Percentiles rank a stretch among this genome's conserved stretches.
These are phyloP conservation scores for Tortricodes alternella DNA, from an alignment of 2,888 invertebrate species.

Conservation along the genomic window DNA sequence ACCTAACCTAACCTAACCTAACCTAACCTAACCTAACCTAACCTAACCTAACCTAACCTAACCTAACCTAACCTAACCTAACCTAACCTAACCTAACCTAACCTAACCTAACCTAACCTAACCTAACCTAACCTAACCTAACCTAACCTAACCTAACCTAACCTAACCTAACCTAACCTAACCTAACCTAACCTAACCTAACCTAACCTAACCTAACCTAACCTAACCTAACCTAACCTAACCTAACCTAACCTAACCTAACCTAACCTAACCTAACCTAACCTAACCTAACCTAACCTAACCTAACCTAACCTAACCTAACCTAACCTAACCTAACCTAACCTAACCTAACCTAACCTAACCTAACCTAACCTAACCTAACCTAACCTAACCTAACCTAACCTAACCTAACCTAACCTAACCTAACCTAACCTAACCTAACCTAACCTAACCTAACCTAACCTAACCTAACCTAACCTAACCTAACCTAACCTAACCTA, in stretches of 20 bases:
- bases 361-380: constrained; percentile 28
- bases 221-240: constrained; percentile 32
- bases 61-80: constrained; percentile 35
- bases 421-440: constrained; percentile 35
- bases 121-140: constrained; percentile 36
- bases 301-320: constrained; percentile 36
- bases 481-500: constrained; percentile 32
- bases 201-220: constrained; percentile 37
- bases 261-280: constrained; percentile 32
- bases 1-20: constrained; percentile 24
- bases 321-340: constrained; percentile 34
- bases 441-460: constrained; percentile 28
- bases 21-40: constrained; percentile 42
- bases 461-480: constrained; percentile 24
- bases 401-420: constrained; percentile 32
- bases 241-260: constrained; percentile 33
- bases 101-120: constrained; percentile 38
- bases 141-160: constrained; percentile 35
- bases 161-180: constrained; percentile 34
- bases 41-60: constrained; percentile 37
- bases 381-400: constrained; percentile 27
- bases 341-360: constrained; percentile 26
- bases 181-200: constrained; percentile 33
- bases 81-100: constrained; percentile 34
- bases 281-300: constrained; percentile 32